phyloP scores from a whole-genome alignment of 2,113 vertebrate genomes.

The Labeo catla region DNA sequence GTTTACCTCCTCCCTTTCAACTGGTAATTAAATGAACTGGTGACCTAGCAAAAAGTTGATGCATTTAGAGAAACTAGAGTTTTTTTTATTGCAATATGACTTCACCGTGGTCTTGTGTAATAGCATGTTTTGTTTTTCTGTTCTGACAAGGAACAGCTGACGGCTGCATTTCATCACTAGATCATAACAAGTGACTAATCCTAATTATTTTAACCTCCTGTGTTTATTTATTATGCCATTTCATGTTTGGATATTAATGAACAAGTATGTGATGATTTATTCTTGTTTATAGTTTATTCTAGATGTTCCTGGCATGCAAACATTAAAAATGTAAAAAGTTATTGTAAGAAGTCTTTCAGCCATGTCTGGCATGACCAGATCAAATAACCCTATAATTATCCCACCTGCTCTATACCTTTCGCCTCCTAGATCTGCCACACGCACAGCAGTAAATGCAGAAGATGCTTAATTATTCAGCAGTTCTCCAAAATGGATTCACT shows the following conservation, averaged over 20 bases:
- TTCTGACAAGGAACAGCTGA: slow-evolving; percentile 9
- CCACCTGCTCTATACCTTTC: neutral
- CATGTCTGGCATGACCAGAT: neutral
- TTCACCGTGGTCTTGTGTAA: slow-evolving; percentile 15
- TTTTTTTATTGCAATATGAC: neutral
- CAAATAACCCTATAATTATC: neutral
- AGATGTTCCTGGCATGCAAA: neutral
- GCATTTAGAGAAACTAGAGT: neutral
- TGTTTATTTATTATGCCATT: neutral
- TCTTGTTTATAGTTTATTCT: neutral
- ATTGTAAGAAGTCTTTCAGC: neutral
- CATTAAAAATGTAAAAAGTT: neutral
- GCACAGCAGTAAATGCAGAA: slow-evolving; percentile 30
- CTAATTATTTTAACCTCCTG: slow-evolving; percentile 21
- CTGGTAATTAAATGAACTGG: slow-evolving; percentile 5
- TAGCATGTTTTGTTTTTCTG: slow-evolving; percentile 34
- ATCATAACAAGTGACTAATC: slow-evolving; percentile 48
- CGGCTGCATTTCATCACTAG: slow-evolving; percentile 36
- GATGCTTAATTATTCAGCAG: slow-evolving; percentile 48
- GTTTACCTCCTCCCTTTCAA: neutral
- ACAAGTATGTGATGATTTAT: neutral
- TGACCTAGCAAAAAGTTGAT: slow-evolving; percentile 7
- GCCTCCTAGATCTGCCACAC: neutral
- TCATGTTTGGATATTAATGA: neutral
- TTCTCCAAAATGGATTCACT: slow-evolving; percentile 2